Base-by-base conservation (phyloP, 2,113 vertebrate species). In the Plestiodon gilberti region DNA sequence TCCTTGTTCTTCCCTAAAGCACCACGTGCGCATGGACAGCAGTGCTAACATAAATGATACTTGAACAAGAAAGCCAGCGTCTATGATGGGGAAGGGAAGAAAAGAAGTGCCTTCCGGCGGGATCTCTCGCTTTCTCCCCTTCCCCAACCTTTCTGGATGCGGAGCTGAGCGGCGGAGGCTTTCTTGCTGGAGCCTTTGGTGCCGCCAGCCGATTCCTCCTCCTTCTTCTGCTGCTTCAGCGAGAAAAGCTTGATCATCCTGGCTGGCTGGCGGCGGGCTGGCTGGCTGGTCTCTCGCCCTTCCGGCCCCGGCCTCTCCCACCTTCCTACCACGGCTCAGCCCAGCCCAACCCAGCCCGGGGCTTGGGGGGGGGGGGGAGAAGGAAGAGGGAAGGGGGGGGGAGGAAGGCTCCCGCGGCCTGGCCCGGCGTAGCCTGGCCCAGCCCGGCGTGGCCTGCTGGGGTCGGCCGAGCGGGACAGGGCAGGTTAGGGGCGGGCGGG, bases 221-320 rank as follows among this genome's bases (percentile, higher is more conserved):
- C 98, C 97, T 99, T 99, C 97, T 99, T 99, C 97, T 99, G 98
- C 97, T 99, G 98, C 95, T 99, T 99, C 90, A 99, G 96, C 90
- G 98, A 98, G 96, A 99, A 99, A 86, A 99, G 98, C 96, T 98
- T 99, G 97, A 99, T 99, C 98, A 99, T 99, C 91, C 88, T 96
- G 94, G 78, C 78, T 2, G 78, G 88, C 64, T 35, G 23, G 78
- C 78, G 91, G 40, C 86, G 86, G 94, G 76, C 48, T 3, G 57
- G 88, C 62, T 87, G 87, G 91, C 88, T 15, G 61, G 78, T 73
- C 52, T 33, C 73, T 55, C 62, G 75, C 62, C 75, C 76, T 40
- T 83, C 70, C 33, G 35, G 35, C 78, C 78, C 61, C 61, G 71
- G 11, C 82, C 61, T 77, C 28, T 75, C 82, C 40, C 71, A 48